phyloP scores from a whole-genome alignment of 1,140 invertebrate genomes.

The Probaryconus sp. region DNA sequence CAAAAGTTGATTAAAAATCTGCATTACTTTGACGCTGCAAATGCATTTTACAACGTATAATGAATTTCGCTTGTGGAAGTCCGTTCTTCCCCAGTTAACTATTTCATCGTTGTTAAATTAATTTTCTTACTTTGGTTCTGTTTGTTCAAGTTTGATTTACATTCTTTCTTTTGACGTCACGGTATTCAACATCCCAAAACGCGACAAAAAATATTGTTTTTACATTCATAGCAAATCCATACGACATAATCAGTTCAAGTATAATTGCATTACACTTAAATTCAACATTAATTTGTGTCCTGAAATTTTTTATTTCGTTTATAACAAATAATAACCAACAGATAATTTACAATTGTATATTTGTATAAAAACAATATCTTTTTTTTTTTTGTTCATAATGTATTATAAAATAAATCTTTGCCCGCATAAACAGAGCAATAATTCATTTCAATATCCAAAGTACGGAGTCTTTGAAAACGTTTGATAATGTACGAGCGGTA shows the following conservation, averaged over 20 bases:
- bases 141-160: constrained; percentile 12
- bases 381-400: too few relatives aligned
- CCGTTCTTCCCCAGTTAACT: not conserved
- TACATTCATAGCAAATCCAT: too few relatives aligned
- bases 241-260: too few relatives aligned
- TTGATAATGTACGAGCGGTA: not conserved
- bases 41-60: constrained; percentile 10
- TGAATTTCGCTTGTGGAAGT: not conserved
- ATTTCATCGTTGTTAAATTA: constrained; percentile 10
- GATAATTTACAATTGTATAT: too few relatives aligned
- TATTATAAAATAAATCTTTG: too few relatives aligned
- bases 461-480: constrained; percentile 1
- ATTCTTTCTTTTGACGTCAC: too few relatives aligned
- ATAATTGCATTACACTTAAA: too few relatives aligned
- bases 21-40: not conserved
- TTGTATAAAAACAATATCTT: not conserved
- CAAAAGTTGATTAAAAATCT: constrained; percentile 20
- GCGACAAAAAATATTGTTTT: too few relatives aligned
- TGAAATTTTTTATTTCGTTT: too few relatives aligned
- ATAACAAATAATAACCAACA: too few relatives aligned
- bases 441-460: constrained; percentile 20
- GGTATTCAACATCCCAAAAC: too few relatives aligned
- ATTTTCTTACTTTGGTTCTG: not conserved
- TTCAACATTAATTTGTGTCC: too few relatives aligned
- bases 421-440: constrained; percentile 22